Evolutionary conservation across 2,797 vertebrate genomes (phyloP), one percentile per base, ranked within the genome.

Genomic region (Lagodon rhomboides): DNA sequence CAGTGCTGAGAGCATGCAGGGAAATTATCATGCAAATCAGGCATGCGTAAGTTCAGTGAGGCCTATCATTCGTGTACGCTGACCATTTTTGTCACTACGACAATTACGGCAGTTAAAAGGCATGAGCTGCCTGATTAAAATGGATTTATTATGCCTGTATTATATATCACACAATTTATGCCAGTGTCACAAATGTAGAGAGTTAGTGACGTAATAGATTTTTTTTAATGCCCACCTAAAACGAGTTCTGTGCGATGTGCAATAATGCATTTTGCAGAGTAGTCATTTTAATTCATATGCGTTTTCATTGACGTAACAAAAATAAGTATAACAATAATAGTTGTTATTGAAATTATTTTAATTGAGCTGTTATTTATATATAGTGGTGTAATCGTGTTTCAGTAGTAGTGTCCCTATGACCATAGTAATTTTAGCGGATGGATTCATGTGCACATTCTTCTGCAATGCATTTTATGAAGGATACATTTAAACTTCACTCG

Each of bases 1-100:
- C 16, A 27, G 10, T 41, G 17, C 20, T 12, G 11, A 56, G 23
- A 34, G 2, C 8, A n/a, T 0, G 0, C 4, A 20, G 1, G 20
- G 2, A 70, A 34, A 75, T 70, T 12, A 55, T 47, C 13, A 38
- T 46, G n/a, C 44, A 30, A 75, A 41, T 23, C 3, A 27, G 54
- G 12, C 18, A 22, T 12, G 25, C 11, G 43, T 73, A 12, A 27
- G 12, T 47, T n/a, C 2, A 43, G 27, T 23, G 3, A 70, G 51
- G 25, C 12, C 7, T 12, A 15, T 74, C 0, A 0, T 73, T 64
- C 55, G 43, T 64, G 4, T 71, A 76, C 8, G 65, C 50, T 10
- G 15, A 30, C 1, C 0, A 5, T 12, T 56, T 67, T 70, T 53
- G 15, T 23, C 17, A 15, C 38, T 10, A n/a, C 0, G 1, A 41